Conservation (phyloP, 1,140 invertebrate genomes). For the Drosophila subpulchrella region DNA sequence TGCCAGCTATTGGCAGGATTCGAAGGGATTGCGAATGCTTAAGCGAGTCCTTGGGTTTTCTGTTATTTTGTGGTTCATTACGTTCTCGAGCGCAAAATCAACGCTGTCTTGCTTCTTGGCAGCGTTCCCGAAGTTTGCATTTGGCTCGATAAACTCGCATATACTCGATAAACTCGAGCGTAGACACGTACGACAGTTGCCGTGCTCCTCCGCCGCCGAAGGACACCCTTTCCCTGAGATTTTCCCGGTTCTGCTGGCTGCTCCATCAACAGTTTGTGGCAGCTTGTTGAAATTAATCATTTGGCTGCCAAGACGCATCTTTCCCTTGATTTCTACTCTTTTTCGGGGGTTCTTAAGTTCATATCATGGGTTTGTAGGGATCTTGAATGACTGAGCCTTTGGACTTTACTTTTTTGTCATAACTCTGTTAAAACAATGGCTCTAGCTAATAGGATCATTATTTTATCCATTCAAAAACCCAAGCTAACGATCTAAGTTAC, state of each 20-base stretch:
- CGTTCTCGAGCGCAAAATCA: constrained; percentile 72
- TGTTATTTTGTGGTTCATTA: constrained; percentile 72
- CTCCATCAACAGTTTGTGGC: constrained; percentile 68
- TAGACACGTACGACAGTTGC: constrained; percentile 53
- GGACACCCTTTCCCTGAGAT: constrained; percentile 11
- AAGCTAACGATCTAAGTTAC: too few relatives aligned
- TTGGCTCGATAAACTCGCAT: constrained; percentile 41
- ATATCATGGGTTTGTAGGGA: too few relatives aligned
- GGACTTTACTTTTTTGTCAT: too few relatives aligned
- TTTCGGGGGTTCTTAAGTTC: neutral
- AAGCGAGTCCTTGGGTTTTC: constrained; percentile 26
- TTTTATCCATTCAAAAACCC: too few relatives aligned
- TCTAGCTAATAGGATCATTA: too few relatives aligned
- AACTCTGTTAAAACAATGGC: too few relatives aligned
- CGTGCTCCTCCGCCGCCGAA: neutral
- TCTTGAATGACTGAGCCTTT: neutral
- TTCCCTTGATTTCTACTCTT: constrained; percentile 1
- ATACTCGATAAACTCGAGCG: constrained; percentile 61
- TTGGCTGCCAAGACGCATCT: constrained; percentile 66
- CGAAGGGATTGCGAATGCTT: constrained; percentile 2
- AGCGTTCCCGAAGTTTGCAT: constrained; percentile 61
- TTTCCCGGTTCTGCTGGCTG: constrained; percentile 4
- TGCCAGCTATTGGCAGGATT: constrained; percentile 19
- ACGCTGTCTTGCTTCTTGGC: constrained; percentile 38
- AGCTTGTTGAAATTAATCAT: constrained; percentile 82